Percentiles rank a stretch among this genome's conserved stretches.
Evolutionary conservation across 2,888 invertebrate genomes (phyloP).

Genomic region (Drosophila cognata): DNA sequence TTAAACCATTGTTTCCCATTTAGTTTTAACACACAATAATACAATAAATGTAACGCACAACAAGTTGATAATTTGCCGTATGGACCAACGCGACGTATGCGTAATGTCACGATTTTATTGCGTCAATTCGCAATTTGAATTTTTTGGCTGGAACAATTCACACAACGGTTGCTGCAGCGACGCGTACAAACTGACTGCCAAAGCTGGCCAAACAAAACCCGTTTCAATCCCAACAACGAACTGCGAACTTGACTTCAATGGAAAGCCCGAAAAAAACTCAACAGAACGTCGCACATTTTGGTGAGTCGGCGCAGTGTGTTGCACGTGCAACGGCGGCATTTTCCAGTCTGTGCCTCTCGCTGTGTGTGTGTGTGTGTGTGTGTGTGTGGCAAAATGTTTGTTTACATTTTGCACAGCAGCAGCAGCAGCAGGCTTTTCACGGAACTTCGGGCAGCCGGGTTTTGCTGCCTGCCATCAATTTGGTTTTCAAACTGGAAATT

Average conservation of each 20-base stretch:
- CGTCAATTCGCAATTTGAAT: constrained; percentile 11
- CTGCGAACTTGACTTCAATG: constrained; percentile 59
- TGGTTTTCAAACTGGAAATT: constrained; percentile 58
- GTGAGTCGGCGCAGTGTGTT: constrained; percentile 70
- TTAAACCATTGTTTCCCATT: neutral
- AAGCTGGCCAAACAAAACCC: constrained; percentile 27
- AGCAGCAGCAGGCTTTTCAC: neutral
- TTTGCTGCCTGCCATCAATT: constrained; percentile 39
- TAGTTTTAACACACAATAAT: neutral
- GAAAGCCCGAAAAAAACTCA: constrained; percentile 46
- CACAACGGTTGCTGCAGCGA: constrained; percentile 42
- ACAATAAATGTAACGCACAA: constrained; percentile 7
- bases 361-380: constrained; percentile 5
- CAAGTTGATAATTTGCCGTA: constrained; percentile 19
- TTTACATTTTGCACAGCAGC: constrained; percentile 55
- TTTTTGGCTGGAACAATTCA: neutral
- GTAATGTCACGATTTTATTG: constrained; percentile 28
- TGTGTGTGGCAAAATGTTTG: constrained; percentile 61
- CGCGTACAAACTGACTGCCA: constrained; percentile 62
- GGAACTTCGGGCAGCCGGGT: neutral
- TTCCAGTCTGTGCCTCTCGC: constrained; percentile 50
- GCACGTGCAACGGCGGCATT: constrained; percentile 69
- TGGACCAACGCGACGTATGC: constrained; percentile 42
- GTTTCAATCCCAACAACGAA: constrained; percentile 37
- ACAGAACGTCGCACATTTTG: constrained; percentile 43